Base-by-base conservation (phyloP, 2,797 vertebrate genomes). In the Arnoldichthys spilopterus region DNA sequence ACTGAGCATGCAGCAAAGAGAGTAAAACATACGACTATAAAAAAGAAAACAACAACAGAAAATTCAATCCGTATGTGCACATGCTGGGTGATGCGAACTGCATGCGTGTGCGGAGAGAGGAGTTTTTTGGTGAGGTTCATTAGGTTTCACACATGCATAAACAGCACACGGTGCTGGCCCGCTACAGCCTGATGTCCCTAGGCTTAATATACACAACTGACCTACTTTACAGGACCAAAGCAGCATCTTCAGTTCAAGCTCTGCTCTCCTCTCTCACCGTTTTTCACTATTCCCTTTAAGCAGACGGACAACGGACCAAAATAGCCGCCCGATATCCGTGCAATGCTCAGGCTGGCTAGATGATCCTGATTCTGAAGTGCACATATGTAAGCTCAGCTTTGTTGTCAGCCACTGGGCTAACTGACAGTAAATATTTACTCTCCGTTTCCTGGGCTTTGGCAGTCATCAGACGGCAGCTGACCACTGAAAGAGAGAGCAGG, bases 211-310 rank as follows among this genome's bases (percentile, higher is more conserved):
- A 89, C 84, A 86, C 87, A 89, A 87, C 87, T 93, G 91, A 94
- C 94, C 92, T 92, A 94, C 90, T 93, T 94, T 90, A 85, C 80
- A 82, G 72, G 77, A 85, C 88, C 86, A 90, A 88, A 86, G 89
- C 85, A 78, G 64, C 80, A 79, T 80, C 78, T 77, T 78, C 40
- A 51, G 72, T 54, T 43, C 70, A 45, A 54, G 58, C 43, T 63
- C 58, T 26, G 69, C 43, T 79, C 77, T 45, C 68, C 45, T 20
- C 1, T 18, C 9, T 43, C 67, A 13, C 1, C n/a, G 30, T 58
- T 40, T 62, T 28, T 32, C n/a, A 47, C 28, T 6, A 32, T 63
- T n/a, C 34, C 15, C 40, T 80, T 61, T 34, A 45, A 56, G 82
- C 63, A 83, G 62, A 88, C 71, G 83, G 79, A 74, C 28, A 26